Evolutionary conservation across 2,113 vertebrate genomes (phyloP), one percentile per base, ranked within the genome.

Genomic region (Amphiprion ocellaris): DNA sequence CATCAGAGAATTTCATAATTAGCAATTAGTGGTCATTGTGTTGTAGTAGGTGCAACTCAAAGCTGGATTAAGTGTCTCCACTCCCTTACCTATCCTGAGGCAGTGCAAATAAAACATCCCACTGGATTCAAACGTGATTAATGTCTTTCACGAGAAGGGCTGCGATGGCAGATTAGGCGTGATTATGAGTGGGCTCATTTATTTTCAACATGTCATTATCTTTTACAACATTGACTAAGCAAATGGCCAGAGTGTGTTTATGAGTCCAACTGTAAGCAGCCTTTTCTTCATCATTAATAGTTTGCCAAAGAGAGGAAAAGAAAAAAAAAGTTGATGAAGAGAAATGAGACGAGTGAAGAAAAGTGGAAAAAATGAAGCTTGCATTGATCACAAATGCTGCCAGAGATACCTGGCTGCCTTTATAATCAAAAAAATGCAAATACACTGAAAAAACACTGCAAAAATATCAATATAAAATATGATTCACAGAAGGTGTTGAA

Each of bases 121-220:
- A n/a, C 71, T 90, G 90, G 85, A 86, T 91, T 85, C 89, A 74
- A 78, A 81, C 62, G 72, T 94, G 93, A 95, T 94, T 93, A 92
- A 94, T 94, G 91, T 83, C 63, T 80, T 89, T 87, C 82, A 84
- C 79, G 83, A 80, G 80, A 87, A 84, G 87, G 86, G 85, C 90
- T 91, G 87, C 90, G 87, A 91, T 93, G 92, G 93, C 89, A 93
- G 92, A 94, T 94, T 93, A 94, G 84, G 81, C 88, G 81, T 88
- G 90, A 92, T 92, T 88, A 91, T 87, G 92, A 90, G 80, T 79
- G 72, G 88, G 74, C 87, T 93, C 92, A 93, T 95, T 93, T 93
- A 88, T 91, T 94, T 94, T 93, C 85, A 91, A 86, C 90, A 93
- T 91, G 90, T 94, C 92, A 91, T 94, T 93, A 94, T 95, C 87